phyloP scores from a whole-genome alignment of 1,140 invertebrate genomes.

The Cherax destructor region DNA sequence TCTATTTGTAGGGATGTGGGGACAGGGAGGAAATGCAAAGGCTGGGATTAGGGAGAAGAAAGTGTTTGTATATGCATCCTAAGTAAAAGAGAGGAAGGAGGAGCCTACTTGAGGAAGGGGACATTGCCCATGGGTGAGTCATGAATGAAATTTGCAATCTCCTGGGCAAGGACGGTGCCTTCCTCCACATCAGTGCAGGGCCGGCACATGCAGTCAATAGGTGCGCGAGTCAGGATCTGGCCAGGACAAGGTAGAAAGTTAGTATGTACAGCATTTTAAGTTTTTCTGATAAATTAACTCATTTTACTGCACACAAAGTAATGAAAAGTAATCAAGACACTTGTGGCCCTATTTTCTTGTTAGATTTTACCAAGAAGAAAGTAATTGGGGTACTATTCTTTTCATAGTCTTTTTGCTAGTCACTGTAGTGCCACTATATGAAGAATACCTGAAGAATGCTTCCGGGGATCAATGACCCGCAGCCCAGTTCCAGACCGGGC shows the following conservation, averaged over 20 bases:
- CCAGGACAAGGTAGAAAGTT: conserved; percentile 71
- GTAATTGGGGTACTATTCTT: too few species aligned
- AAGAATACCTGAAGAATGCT: too few species aligned
- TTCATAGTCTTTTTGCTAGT: too few species aligned
- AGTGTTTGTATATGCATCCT: background rate
- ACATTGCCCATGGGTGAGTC: conserved; percentile 79
- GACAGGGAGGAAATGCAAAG: background rate
- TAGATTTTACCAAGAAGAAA: too few species aligned
- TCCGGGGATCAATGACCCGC: too few species aligned
- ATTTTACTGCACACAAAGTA: too few species aligned
- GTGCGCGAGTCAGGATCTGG: conserved; percentile 91
- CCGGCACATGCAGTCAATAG: conserved; percentile 94
- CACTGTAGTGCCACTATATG: too few species aligned
- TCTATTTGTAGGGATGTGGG: background rate
- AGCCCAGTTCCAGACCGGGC: too few species aligned
- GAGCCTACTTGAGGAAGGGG: conserved; percentile 62
- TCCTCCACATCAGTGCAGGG: conserved; percentile 93
- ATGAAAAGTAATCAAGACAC: too few species aligned
- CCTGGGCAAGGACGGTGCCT: conserved; percentile 89
- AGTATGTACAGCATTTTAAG: too few species aligned
- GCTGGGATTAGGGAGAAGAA: background rate
- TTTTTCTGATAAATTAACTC: too few species aligned
- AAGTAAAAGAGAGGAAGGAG: background rate
- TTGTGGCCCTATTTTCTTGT: too few species aligned
- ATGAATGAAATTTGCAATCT: conserved; percentile 90